These are phyloP conservation scores for Lamellibrachia columna DNA, from an alignment of 2,888 invertebrate genomes.

Conservation along the genomic window DNA sequence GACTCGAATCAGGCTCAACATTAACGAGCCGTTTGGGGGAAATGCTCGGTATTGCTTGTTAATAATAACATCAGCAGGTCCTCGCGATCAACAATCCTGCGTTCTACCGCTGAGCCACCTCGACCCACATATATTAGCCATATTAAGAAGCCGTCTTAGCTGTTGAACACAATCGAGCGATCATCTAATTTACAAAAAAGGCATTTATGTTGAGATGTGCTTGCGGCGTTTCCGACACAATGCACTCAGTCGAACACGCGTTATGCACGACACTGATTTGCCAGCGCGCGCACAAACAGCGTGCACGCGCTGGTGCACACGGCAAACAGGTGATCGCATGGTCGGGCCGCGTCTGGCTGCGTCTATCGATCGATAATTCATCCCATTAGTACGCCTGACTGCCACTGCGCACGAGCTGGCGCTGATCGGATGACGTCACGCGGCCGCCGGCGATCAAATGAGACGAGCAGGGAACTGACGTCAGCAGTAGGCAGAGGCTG, in stretches of 20 bases:
- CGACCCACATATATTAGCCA: not conserved
- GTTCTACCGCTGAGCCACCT: not conserved
- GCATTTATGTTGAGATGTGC: not conserved
- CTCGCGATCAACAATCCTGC: not conserved
- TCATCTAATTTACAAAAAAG: not conserved
- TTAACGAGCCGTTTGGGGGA: no score
- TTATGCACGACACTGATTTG: not conserved
- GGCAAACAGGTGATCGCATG: not conserved
- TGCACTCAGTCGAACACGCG: not conserved
- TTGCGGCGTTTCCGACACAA: not conserved
- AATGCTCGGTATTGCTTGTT: no score
- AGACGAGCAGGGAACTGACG: not conserved
- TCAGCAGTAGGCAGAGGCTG: not conserved
- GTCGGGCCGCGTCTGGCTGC: not conserved
- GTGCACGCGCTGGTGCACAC: not conserved
- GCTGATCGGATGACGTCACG: not conserved
- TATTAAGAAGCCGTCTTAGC: not conserved
- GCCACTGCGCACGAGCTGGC: slow-evolving; percentile 5
- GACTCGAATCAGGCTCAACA: no score
- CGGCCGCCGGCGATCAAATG: not conserved
- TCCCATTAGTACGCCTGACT: not conserved
- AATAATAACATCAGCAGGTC: no score
- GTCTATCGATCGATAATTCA: not conserved
- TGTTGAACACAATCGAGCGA: not conserved
- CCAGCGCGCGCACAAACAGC: not conserved